Evolutionary conservation across 2,797 vertebrate genomes (phyloP), one percentile per base, ranked within the genome.

Genomic region (Pipistrellus pygmaeus): DNA sequence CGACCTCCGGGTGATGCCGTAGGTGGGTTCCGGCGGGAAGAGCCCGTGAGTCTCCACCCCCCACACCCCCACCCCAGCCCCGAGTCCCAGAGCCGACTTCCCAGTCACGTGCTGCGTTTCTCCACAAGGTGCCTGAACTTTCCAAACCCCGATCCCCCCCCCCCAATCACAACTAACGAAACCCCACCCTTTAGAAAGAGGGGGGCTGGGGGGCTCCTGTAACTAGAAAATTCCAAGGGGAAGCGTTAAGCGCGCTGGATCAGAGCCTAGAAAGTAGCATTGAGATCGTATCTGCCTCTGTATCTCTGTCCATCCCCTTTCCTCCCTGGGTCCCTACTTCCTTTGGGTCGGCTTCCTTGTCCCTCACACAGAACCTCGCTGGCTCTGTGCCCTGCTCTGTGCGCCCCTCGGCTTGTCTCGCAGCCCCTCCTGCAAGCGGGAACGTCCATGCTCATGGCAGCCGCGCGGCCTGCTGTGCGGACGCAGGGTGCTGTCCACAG

Each of bases 1-100:
- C 41, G 88, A 81, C 94, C 90, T 97, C 48, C 82, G 32, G 25
- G 44, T 95, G 85, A 71, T 14, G 20, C 75, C 80, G 0, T 94
- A 97, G 62, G 62, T 83, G 46, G 30, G 60, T 69, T 69, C 76
- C 20, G 6, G 66, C 66, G 64, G 68, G 62, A 21, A 53, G 5
- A 38, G 20, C 14, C 4, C 1, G 41, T 27, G 21, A 41, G 75
- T 14, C 64, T 27, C 23, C 8, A 6, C 8, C 32, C n/a, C 18
- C 48, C 25, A 12, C 13, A 48, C 48, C 5, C 60, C 30, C 4
- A 15, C 5, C 6, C 35, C 41, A 18, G 1, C n/a, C 44, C 64
- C 2, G 2, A n/a, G 25, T 41, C 27, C 60, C 51, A 76, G 46
- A 9, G 11, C 78, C 75, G 41, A 8, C 48, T 12, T 66, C 25